A percentile compares a stretch with the other conserved stretches of the same genome.
phyloP scores from a whole-genome alignment of 2,113 vertebrate genomes.

The Numenius arquata region DNA sequence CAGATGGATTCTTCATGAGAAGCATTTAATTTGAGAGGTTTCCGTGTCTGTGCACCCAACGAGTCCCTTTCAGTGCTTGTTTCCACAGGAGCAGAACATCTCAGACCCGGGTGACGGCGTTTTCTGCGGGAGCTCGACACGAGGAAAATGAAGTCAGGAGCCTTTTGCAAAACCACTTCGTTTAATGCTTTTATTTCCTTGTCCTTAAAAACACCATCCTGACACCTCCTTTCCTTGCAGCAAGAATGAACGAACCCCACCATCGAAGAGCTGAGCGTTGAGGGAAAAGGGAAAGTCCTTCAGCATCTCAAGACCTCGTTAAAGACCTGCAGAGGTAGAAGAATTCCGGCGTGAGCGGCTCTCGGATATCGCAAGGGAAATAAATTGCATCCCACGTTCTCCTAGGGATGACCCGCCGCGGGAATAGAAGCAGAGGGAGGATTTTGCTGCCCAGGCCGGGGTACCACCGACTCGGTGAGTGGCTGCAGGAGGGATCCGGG shows the following conservation, averaged over 20 bases:
- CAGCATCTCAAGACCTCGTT: neutral
- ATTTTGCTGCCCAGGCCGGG: neutral
- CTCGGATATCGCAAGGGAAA: neutral
- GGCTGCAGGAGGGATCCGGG: neutral
- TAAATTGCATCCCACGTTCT: neutral
- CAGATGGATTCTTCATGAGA: neutral
- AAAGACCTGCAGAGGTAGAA: neutral
- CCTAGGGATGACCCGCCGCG: accelerated
- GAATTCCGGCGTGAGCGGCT: accelerated
- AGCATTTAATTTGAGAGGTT: neutral
- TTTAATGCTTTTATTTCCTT: neutral
- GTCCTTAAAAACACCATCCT: neutral
- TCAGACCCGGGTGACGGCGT: accelerated
- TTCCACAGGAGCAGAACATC: neutral
- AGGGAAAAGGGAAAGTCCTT: neutral
- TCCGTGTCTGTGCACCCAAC: accelerated
- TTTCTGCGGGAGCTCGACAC: neutral
- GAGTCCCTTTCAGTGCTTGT: neutral
- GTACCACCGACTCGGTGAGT: neutral
- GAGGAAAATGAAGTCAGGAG: neutral
- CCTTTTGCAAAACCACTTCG: neutral
- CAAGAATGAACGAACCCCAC: accelerated
- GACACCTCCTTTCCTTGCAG: neutral
- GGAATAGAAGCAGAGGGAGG: neutral
- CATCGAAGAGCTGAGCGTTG: neutral